Base-by-base conservation (phyloP, 2,888 invertebrate genomes). In the Girardia tigrina region DNA sequence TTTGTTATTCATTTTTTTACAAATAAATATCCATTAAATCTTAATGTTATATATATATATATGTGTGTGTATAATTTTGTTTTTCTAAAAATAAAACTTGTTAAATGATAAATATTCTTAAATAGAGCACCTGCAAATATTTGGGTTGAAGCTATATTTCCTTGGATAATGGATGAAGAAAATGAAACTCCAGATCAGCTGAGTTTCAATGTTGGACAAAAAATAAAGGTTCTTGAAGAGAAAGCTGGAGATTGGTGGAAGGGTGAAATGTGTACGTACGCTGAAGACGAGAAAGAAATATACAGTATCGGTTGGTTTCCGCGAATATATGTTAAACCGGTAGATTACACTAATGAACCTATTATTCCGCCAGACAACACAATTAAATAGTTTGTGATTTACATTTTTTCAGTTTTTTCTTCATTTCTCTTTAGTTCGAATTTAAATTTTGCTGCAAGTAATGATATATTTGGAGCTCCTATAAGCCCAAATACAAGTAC, bases 131-230 rank as follows among this genome's bases (percentile, higher is more conserved):
- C 56, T 8, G 23, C n/a, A 20, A 56, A 56, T 56, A 23, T 56
- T 56, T 56, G 56, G 56, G 56, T 56, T n/a, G 56, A 56, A 16
- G 56, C 56, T 56, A 56, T 56, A 56, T 56, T 56, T 56, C 56
- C 56, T 20, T 56, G 56, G 56, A 56, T 56, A 56, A 56, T 56
- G 56, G 56, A 56, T n/a, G 56, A n/a, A 6, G 56, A 56, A 8
- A 23, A 56, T n/a, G 56, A 8, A 56, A 16, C 56, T 8, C 56
- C 56, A 8, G 56, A 56, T 56, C 56, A 56, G n/a, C n/a, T 56
- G 23, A 56, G 56, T 56, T 56, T 56, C n/a, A 56, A 56, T 56
- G 56, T 56, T 56, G 56, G 56, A 56, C 56, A 56, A 16, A 4
- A 23, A 56, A 56, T 56, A 6, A n/a, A 23, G 23, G 56, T 56